These are phyloP conservation scores for Pseudopipra pipra DNA, from an alignment of 2,113 vertebrate species.

Conservation along the genomic window DNA sequence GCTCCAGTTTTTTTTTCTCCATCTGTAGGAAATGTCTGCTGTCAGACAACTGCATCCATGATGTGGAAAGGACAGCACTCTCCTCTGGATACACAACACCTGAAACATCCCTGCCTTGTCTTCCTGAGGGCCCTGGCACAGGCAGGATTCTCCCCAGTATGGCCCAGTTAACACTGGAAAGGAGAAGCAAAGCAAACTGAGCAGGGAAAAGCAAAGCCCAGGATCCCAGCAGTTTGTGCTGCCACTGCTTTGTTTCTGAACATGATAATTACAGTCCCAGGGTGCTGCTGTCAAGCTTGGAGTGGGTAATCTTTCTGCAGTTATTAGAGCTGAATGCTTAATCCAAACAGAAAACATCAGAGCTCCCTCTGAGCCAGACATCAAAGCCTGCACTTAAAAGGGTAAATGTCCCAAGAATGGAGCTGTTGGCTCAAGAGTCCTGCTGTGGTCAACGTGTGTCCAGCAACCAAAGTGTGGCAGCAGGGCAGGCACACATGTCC, in stretches of 20 bases:
- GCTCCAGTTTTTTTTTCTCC: not conserved
- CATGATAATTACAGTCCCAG: not conserved
- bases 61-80: not conserved
- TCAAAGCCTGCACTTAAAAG: not conserved
- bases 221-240: not conserved
- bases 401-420: not conserved
- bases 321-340: not conserved
- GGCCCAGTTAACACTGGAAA: not conserved
- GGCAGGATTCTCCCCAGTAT: not conserved
- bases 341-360: not conserved
- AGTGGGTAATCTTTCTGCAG: not conserved
- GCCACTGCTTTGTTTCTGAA: slow-evolving; percentile 13
- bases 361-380: not conserved
- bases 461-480: fast-evolving
- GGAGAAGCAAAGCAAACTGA: not conserved
- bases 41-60: not conserved
- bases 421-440: not conserved
- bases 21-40: not conserved
- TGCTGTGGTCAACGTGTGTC: not conserved
- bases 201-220: not conserved
- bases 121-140: not conserved
- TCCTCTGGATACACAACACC: not conserved
- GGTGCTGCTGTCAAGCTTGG: not conserved
- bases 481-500: not conserved
- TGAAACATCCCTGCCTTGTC: not conserved